These are phyloP conservation scores for Channa maculata DNA, from an alignment of 2,113 vertebrate genomes.

Conservation along the genomic window DNA sequence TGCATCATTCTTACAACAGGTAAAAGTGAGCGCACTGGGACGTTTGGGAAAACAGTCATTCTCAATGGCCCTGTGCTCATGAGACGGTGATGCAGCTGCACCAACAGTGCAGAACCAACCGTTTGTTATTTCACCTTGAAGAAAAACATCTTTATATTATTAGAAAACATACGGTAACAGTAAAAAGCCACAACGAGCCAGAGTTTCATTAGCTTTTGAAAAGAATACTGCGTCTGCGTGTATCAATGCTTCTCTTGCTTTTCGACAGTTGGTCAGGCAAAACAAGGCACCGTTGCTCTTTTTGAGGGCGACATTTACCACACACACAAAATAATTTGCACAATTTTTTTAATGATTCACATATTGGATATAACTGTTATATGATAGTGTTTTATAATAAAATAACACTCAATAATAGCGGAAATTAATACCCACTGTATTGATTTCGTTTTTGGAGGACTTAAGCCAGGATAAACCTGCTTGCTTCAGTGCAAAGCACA, in stretches of 20 bases:
- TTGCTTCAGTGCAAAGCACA: not conserved
- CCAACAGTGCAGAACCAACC: slow-evolving; percentile 2
- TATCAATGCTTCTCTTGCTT: no score
- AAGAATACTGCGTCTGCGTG: not conserved
- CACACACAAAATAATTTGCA: no score
- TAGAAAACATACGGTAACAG: not conserved
- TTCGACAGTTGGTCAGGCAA: not conserved
- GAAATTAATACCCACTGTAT: not conserved
- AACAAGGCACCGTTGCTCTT: not conserved
- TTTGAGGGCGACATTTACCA: not conserved
- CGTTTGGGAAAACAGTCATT: slow-evolving; percentile 29
- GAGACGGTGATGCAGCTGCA: slow-evolving; percentile 24
- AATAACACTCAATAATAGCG: no score
- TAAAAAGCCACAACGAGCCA: not conserved
- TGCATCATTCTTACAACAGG: slow-evolving; percentile 80
- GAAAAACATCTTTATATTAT: not conserved
- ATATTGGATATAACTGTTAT: no score
- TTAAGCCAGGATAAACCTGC: not conserved
- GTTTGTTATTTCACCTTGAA: not conserved
- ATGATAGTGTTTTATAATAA: no score
- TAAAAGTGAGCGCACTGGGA: slow-evolving; percentile 39
- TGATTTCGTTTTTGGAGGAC: not conserved
- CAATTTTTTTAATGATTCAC: no score
- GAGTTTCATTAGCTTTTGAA: not conserved
- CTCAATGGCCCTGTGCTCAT: slow-evolving; percentile 41